Evolutionary conservation across 64 coral and sea anemone species (phyloP), one percentile per base, ranked within the genome.

Genomic region (Actinia equina): DNA sequence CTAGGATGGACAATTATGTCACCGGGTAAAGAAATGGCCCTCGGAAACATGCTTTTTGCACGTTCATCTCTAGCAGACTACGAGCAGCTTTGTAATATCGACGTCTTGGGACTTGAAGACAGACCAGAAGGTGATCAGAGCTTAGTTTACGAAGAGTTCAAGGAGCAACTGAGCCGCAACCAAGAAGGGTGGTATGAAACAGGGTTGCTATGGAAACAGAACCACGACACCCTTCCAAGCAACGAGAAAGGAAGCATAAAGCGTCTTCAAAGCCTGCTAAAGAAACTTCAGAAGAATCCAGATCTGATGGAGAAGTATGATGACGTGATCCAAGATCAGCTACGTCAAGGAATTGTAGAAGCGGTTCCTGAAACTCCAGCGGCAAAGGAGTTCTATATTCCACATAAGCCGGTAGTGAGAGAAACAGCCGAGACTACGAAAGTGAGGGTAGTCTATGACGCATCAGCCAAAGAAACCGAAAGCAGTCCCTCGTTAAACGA

Each of bases 1-100:
- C n/a, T 92, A 27, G 91, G 80, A 13, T 92, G 91, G 91, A 59
- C 43, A n/a, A 77, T 92, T 56, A 92, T 92, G 82, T 92, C 52
- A 13, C 59, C 91, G 14, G 91, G 91, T 19, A 92, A 84, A 17
- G 85, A 87, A 74, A 3, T 53, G 9, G 45, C 83, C 51, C 17
- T 92, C 0, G 44, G 59, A 0, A 83, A 61, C 17, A 18, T n/a
- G 23, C 83, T 80, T 17, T 10, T 85, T 3, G 59, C 65, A 10
- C 70, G 70, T 76, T 69, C 91, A 37, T 88, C 79, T 2, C 42
- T 44, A 5, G 51, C 61, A 20, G 86, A 88, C 59, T 92, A 88
- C 62, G 44, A 83, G 70, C 79, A 88, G 86, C 71, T 92, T 6
- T 92, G 91, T 37, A 92, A 44, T 46, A 42, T 88, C 25, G 91